A percentile compares a stretch with the other conserved stretches of the same genome.
Conservation (phyloP, 2,888 invertebrate species). For the Tipula unca region DNA sequence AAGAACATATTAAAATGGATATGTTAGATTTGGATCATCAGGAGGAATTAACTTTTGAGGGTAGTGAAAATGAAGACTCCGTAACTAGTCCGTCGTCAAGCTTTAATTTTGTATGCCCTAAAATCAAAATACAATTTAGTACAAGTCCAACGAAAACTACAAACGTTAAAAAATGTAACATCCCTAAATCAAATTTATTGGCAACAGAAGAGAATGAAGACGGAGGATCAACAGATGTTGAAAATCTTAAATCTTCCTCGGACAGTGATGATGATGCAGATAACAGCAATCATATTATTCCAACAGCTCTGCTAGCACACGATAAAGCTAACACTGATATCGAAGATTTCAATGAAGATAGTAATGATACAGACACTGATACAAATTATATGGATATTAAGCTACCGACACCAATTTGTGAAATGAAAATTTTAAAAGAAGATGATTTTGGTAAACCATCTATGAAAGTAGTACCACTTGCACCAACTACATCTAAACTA, state of each 20-base stretch:
- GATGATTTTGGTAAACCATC: conserved; percentile 40
- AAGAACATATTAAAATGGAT: conserved; percentile 28
- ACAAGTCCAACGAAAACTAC: not conserved
- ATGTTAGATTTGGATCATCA: conserved; percentile 22
- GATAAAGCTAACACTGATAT: conserved; percentile 34
- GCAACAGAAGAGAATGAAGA: not conserved
- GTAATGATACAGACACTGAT: conserved; percentile 28
- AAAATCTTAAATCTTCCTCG: conserved; percentile 39
- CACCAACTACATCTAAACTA: conserved; percentile 34
- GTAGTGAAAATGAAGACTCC: conserved; percentile 25
- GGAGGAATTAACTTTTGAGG: conserved; percentile 27
- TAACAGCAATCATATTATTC: conserved; percentile 31
- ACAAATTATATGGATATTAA: conserved; percentile 27
- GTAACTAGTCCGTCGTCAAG: not conserved
- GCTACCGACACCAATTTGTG: conserved; percentile 43
- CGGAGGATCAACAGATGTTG: conserved; percentile 39
- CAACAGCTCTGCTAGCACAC: conserved; percentile 28
- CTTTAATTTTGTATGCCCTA: conserved; percentile 26
- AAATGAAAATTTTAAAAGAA: conserved; percentile 42
- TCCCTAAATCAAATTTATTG: not conserved
- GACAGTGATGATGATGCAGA: conserved; percentile 28
- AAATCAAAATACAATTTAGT: conserved; percentile 36
- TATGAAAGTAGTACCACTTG: conserved; percentile 43
- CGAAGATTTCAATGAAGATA: conserved; percentile 34
- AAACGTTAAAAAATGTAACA: not conserved